phyloP scores from a whole-genome alignment of 2,113 vertebrate genomes.

The Spea multiplicata region DNA sequence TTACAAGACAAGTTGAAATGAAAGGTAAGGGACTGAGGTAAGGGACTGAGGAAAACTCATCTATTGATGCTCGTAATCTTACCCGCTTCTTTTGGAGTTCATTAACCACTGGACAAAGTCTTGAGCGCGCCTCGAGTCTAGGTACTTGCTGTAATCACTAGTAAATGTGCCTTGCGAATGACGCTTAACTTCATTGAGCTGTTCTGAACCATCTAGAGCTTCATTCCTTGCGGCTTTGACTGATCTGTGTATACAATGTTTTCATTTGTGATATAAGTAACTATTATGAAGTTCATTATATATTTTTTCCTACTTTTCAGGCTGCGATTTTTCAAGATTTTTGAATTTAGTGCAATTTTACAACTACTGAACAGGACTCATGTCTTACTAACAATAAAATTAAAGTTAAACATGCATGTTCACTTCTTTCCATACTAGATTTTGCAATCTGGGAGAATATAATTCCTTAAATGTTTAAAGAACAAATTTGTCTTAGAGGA shows the following conservation, averaged over 20 bases:
- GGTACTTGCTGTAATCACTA: constrained; percentile 97
- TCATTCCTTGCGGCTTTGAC: constrained; percentile 74
- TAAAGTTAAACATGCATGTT: no score
- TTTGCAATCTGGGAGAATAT: no score
- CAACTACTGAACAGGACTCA: no score
- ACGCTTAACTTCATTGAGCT: constrained; percentile 82
- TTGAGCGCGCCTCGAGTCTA: constrained; percentile 91
- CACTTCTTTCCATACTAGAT: no score
- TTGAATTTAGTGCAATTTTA: no score
- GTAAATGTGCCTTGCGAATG: constrained; percentile 98
- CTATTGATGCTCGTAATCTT: constrained; percentile 52
- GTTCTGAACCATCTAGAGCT: constrained; percentile 66
- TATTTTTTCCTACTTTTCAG: neutral
- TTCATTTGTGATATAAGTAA: constrained; percentile 9
- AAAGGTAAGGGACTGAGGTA: neutral
- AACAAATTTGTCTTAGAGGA: no score
- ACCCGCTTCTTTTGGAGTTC: constrained; percentile 92
- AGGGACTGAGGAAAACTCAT: constrained; percentile 12
- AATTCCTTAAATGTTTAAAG: no score
- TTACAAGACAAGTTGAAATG: constrained; percentile 9
- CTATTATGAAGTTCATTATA: neutral
- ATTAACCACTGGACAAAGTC: constrained; percentile 97
- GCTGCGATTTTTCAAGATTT: no score
- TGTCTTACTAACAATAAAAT: no score
- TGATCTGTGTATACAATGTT: constrained; percentile 58